These are phyloP conservation scores for Sylvilagus floridanus DNA, from an alignment of 2,797 vertebrate genomes.

Conservation along the genomic window DNA sequence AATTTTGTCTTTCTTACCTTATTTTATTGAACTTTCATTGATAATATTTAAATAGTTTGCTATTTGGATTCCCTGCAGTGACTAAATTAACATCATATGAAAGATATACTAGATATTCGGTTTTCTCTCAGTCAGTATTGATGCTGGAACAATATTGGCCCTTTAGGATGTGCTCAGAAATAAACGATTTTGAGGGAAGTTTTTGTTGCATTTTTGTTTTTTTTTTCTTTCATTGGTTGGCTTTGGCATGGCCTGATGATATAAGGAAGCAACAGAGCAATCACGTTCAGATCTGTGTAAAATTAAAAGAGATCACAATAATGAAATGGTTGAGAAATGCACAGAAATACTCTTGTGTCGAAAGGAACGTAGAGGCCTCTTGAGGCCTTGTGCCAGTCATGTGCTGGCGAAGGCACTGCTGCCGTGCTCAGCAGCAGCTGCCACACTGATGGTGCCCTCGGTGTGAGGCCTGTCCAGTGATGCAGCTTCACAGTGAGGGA, in stretches of 20 bases:
- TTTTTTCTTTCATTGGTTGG: neutral
- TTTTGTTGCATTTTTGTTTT: neutral
- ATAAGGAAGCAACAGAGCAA: neutral
- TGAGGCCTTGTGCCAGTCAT: neutral
- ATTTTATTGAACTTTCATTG: neutral
- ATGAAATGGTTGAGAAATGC: slow-evolving; percentile 26
- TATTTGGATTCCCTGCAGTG: neutral
- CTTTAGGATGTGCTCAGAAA: neutral
- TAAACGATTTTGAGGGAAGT: neutral
- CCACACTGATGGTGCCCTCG: neutral
- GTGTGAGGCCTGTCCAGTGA: neutral
- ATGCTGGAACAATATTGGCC: neutral
- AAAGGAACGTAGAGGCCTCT: neutral
- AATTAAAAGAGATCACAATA: slow-evolving; percentile 39
- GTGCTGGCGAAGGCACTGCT: neutral
- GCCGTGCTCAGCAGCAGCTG: neutral
- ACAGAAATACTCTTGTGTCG: neutral
- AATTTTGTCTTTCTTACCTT: neutral
- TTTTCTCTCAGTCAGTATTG: neutral
- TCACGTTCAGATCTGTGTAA: neutral
- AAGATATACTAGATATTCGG: neutral
- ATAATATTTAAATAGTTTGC: neutral
- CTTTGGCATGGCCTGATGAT: neutral
- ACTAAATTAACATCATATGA: neutral
- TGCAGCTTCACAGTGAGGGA: neutral